Evolutionary conservation across 2,797 vertebrate species (phyloP).

Genomic region (Arctocebus calabarensis): DNA sequence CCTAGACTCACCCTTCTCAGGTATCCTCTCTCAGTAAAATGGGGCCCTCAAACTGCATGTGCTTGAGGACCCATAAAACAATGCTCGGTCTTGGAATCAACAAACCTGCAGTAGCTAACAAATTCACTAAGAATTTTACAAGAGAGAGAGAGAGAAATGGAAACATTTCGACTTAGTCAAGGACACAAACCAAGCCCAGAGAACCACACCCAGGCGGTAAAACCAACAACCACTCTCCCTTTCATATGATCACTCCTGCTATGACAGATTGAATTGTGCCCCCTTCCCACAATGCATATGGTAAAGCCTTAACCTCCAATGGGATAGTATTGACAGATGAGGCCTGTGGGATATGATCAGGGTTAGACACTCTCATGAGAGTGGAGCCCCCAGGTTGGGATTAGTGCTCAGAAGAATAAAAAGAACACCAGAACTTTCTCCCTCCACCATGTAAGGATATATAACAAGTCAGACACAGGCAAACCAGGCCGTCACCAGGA

Average conservation of each 20-base stretch:
- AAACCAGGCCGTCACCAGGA: background rate
- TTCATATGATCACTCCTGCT: background rate
- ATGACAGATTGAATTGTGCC: background rate
- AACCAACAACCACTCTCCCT: background rate
- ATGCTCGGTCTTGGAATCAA: background rate
- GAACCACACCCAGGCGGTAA: background rate
- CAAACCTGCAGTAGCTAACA: background rate
- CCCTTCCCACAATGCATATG: background rate
- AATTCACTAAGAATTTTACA: background rate
- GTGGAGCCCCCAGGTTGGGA: background rate
- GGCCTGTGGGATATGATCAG: background rate
- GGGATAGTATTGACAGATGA: background rate
- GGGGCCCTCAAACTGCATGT: background rate
- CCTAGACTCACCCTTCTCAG: too few species aligned
- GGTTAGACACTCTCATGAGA: background rate
- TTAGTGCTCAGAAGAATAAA: background rate
- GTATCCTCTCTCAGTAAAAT: background rate
- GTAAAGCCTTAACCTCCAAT: background rate
- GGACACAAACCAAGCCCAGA: background rate
- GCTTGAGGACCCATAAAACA: background rate
- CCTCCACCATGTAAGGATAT: background rate
- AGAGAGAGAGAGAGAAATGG: background rate
- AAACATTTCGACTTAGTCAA: background rate
- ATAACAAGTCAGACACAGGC: background rate
- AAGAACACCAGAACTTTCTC: background rate